Percentiles rank a stretch among this genome's conserved stretches.
phyloP scores from a whole-genome alignment of 2,888 invertebrate species.

The Eupeodes luniger region DNA sequence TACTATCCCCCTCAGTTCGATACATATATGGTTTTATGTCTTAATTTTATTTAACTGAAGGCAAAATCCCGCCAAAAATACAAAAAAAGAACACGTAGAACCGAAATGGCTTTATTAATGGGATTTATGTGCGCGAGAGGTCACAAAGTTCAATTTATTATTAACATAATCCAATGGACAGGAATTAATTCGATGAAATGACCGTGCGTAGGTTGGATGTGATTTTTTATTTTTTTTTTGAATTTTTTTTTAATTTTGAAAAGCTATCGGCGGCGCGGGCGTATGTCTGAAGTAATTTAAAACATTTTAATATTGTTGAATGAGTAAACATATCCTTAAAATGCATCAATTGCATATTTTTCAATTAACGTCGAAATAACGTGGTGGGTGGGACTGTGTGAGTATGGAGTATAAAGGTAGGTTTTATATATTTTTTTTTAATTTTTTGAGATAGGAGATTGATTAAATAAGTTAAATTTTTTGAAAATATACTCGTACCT shows the following conservation, averaged over 20 bases:
- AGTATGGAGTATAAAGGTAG: not conserved
- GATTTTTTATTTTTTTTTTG: conserved; percentile 11
- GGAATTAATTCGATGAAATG: conserved; percentile 60
- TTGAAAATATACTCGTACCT: not conserved
- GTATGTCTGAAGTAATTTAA: conserved; percentile 33
- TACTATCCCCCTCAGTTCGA: conserved; percentile 33
- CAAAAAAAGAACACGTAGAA: not conserved
- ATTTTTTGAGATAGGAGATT: conserved; percentile 18
- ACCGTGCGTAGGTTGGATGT: conserved; percentile 37
- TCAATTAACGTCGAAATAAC: conserved; percentile 33
- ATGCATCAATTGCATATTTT: conserved; percentile 33
- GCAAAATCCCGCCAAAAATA: not conserved
- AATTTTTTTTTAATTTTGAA: conserved; percentile 12
- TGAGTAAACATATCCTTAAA: conserved; percentile 22
- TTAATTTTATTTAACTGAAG: conserved; percentile 44
- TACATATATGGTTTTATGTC: conserved; percentile 17
- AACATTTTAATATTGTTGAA: not conserved
- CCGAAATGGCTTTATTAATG: conserved; percentile 56
- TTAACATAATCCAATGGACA: conserved; percentile 56
- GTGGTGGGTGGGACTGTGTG: not conserved
- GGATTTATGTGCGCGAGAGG: conserved; percentile 44
- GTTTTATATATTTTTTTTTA: conserved; percentile 28
- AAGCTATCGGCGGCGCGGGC: not conserved
- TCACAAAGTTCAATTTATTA: conserved; percentile 66
- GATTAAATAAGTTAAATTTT: conserved; percentile 7